Evolutionary conservation across 1,140 invertebrate species (phyloP), one percentile per base, ranked within the genome.

Genomic region (Olivierus martensii): DNA sequence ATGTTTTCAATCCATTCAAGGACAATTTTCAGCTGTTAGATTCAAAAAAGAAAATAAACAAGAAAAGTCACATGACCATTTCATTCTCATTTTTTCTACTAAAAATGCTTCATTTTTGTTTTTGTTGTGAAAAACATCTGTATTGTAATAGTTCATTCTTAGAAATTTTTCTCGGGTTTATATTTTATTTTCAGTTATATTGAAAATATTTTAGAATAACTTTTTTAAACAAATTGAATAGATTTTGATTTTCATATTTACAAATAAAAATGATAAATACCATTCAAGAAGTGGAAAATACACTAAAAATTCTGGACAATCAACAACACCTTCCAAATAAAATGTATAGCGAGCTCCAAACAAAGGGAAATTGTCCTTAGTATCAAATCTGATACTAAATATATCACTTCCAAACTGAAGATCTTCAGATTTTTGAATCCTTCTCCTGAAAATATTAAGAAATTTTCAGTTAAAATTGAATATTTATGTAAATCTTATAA

Each of bases 311-410:
- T 99, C 95, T 21, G 95, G 95, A 73, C 95, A 99, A 68, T 99
- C 81, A 0, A 99, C 94, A 14, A 94, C 89, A 41, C 86, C 91
- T 66, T 97, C 89, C 47, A 99, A 70, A 65, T 90, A 79, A 68
- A 99, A 99, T 69, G 93, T 80, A 73, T 99, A 97, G 69, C 92
- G 89, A 35, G 85, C 89, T 41, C 95, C 95, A 77, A 99, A 99
- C 12, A 98, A 67, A 5, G 88, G 85, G 60, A 80, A 77, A 10
- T 54, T 56, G 41, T 79, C 73, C 59, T 79, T 72, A 22, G 75
- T 72, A 34, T 81, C 73, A 66, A 93, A 87, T 57, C 82, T 79
- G 15, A 97, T 81, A 53, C 72, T 78, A 66, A 82, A 95, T 35
- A 96, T 75, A 45, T 86, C 80, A 71, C 95, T 96, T 35, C 88